Evolutionary conservation across 2,888 invertebrate genomes (phyloP), one percentile per base, ranked within the genome.

Genomic region (Heliothis peltigera): DNA sequence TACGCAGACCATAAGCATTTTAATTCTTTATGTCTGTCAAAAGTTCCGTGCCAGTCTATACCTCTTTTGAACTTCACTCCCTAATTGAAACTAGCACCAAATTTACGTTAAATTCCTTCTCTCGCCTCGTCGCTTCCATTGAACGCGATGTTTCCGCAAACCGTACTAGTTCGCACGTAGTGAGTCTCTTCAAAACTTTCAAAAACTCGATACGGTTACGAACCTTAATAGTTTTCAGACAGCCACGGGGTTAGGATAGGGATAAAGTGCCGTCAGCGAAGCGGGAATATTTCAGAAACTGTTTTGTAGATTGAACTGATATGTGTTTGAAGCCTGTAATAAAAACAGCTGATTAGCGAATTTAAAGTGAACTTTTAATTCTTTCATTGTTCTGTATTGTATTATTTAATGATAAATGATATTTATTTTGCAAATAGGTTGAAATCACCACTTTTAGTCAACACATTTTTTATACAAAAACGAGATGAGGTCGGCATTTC

Each of bases 181-280:
- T 35, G 39, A 64, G 59, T 22, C 59, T 56, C 68, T 73, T 70
- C 68, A 73, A 81, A 84, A 85, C 81, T 83, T 79, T 75, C 72
- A 74, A 79, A 84, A 84, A 83, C 80, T 82, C 80, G 60, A 76
- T 81, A 74, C 74, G 49, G 65, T 70, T 72, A 78, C 76, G 58
- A 77, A 71, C 77, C 80, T 68, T 74, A 82, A 83, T 82, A 83
- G 83, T 84, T 85, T 70, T 70, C 49, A 57, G 57, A 70, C 52
- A 22, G 57, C 53, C 43, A 44, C 62, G 70, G 58, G 63, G 76
- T 74, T 72, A 80, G 75, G 81, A 64, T 51, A 69, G 64, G 54
- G 75, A 19, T 58, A 68, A 46, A 69, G 48, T 18, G 46, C 17
- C 22, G 17, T 19, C 2, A 39, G 25, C 6, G 12, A 17, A 65